Conservation (phyloP, 2,113 vertebrate species). For the Tragelaphus scriptus region DNA sequence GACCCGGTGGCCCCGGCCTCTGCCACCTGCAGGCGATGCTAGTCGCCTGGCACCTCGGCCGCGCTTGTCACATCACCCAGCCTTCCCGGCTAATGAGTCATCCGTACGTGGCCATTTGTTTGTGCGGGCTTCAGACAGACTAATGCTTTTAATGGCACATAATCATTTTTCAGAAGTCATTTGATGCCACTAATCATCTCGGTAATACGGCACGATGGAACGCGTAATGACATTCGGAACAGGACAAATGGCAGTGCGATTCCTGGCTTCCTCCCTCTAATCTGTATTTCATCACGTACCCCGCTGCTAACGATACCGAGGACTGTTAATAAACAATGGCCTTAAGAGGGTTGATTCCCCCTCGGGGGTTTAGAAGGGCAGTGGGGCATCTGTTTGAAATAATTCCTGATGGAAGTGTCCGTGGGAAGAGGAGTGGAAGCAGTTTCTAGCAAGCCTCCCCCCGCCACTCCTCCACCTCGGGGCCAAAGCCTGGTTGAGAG, state of each 20-base stretch:
- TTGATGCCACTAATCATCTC: conserved; percentile 82
- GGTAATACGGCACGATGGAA: conserved; percentile 72
- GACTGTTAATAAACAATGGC: conserved; percentile 71
- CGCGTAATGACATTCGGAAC: conserved; percentile 74
- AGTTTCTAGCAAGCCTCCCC: background rate
- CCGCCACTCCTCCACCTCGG: accelerated
- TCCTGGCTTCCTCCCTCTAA: conserved; percentile 49
- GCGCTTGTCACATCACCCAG: conserved; percentile 48
- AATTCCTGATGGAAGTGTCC: background rate
- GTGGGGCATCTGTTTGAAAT: background rate
- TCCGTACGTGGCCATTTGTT: conserved; percentile 77
- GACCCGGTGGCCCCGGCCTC: background rate
- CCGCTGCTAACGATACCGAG: conserved; percentile 66
- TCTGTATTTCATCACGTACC: conserved; percentile 74
- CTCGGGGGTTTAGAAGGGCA: background rate
- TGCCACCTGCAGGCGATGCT: background rate
- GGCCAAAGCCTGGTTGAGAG: background rate
- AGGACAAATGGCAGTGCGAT: conserved; percentile 73
- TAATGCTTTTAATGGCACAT: conserved; percentile 84
- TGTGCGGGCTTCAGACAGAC: conserved; percentile 80
- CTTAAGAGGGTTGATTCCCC: background rate
- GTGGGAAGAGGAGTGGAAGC: background rate
- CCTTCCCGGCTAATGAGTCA: conserved; percentile 74
- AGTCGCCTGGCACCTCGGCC: background rate
- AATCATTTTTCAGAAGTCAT: conserved; percentile 84